A percentile compares a stretch with the other conserved stretches of the same genome.
These are phyloP conservation scores for Buceros bicornis DNA, from an alignment of 2,797 vertebrate species.

Conservation along the genomic window DNA sequence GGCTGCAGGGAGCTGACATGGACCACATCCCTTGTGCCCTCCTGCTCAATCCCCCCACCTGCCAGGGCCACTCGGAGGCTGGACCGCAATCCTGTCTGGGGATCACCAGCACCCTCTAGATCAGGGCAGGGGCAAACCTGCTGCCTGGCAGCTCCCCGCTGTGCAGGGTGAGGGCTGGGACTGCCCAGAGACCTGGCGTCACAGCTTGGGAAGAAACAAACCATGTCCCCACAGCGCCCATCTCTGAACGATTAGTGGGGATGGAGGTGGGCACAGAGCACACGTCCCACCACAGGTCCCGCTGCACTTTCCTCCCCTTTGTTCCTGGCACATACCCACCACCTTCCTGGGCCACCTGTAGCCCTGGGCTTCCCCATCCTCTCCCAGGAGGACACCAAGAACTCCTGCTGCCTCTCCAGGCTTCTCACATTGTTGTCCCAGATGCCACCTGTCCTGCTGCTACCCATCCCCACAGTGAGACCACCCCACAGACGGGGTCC, in stretches of 20 bases:
- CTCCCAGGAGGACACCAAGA: not conserved
- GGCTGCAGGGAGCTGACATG: not conserved
- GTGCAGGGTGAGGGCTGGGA: not conserved
- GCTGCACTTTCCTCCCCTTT: not conserved
- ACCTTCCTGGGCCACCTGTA: not conserved
- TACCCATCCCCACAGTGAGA: not conserved
- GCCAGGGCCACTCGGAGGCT: not conserved
- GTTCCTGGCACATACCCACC: not conserved
- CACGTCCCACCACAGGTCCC: rapidly evolving
- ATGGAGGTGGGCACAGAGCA: not conserved
- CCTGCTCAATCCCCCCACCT: rapidly evolving
- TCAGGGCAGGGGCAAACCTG: not conserved
- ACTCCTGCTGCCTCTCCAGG: not conserved
- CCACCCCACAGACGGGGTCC: rapidly evolving
- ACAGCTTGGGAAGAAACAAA: not conserved
- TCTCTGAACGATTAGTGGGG: not conserved
- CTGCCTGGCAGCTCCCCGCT: not conserved
- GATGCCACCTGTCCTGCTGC: not conserved
- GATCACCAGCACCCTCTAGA: not conserved
- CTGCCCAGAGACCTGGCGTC: not conserved
- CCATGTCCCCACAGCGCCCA: rapidly evolving
- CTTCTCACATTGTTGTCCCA: not conserved
- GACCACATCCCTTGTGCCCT: not conserved
- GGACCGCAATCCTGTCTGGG: not conserved
- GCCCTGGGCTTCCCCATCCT: not conserved